Base-by-base conservation (phyloP, 2,113 vertebrate species). In the Siniperca chuatsi region DNA sequence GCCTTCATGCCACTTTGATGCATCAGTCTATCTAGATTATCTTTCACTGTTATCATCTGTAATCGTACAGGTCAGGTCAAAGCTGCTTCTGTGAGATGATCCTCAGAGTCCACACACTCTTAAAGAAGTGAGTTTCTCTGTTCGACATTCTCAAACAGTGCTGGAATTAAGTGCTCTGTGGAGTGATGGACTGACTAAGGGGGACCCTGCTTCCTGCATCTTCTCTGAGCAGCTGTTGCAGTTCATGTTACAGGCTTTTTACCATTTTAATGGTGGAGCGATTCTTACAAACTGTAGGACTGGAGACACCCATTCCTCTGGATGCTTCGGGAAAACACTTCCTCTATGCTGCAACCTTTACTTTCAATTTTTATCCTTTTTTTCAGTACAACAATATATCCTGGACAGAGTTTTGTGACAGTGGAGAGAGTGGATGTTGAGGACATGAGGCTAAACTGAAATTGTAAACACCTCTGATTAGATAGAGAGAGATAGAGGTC, bases 161-260 rank as follows among this genome's bases (percentile, higher is more conserved):
- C 72, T 83, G 87, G 88, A 87, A 87, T 42, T 54, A 65, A 81
- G 64, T 86, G 81, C 33, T 74, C 21, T 82, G 55, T 70, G 82
- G 79, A 71, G 48, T 69, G 75, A 82, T 65, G 67, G 54, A 66
- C 57, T 78, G 90, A 82, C 78, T 42, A 69, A 81, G 29, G 50
- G 46, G 54, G 87, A 90, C 69, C 11, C 69, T 46, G 78, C 83
- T 84, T 86, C 84, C 83, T 90, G 82, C 35, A 50, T 70, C 25
- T 54, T 54, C 79, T 87, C 71, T 71, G 29, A 57, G 20, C 64
- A 75, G 71, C 81, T 82, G 44, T 76, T 44, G 37, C 69, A 12
- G 2, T 40, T 78, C 40, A 71, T 60, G 18, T 67, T 10, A 21
- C 2, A 65, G 21, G 46, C 65, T 79, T 76, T 75, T 87, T 55